Evolutionary conservation across 2,797 vertebrate species (phyloP).

Genomic region (Gymnocypris eckloni): DNA sequence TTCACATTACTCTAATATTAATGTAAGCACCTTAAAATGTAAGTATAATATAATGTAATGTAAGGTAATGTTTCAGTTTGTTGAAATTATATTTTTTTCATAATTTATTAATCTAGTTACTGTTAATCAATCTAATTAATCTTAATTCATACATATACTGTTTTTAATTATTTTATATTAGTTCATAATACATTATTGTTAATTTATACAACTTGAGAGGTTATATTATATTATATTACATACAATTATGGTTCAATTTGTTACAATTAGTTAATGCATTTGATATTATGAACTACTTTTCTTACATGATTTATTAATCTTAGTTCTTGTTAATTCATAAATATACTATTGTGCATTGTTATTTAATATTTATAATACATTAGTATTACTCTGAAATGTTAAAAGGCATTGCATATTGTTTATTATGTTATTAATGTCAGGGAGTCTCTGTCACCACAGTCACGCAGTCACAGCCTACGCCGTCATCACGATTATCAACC

Average conservation of each 20-base stretch:
- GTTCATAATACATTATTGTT: background rate
- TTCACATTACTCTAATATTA: background rate
- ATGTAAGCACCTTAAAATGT: background rate
- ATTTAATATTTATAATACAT: background rate
- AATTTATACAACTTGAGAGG: background rate
- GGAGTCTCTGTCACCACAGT: no score
- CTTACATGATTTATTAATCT: background rate
- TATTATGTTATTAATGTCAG: background rate
- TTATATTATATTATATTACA: background rate
- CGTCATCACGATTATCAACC: no score
- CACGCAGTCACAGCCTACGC: no score
- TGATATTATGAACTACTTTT: background rate
- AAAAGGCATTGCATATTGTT: background rate
- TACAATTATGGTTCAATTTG: background rate
- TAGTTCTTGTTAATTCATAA: background rate
- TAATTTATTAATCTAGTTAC: no score
- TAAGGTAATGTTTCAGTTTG: background rate
- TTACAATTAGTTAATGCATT: constrained; percentile 3
- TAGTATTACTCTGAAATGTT: background rate
- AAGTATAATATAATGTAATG: background rate
- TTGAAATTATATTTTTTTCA: background rate
- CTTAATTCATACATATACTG: background rate
- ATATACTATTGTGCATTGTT: background rate
- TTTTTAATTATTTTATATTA: background rate
- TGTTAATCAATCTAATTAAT: no score